Evolutionary conservation across 2,888 invertebrate species (phyloP), one percentile per base, ranked within the genome.

Genomic region (Dicyrtoma fusca): DNA sequence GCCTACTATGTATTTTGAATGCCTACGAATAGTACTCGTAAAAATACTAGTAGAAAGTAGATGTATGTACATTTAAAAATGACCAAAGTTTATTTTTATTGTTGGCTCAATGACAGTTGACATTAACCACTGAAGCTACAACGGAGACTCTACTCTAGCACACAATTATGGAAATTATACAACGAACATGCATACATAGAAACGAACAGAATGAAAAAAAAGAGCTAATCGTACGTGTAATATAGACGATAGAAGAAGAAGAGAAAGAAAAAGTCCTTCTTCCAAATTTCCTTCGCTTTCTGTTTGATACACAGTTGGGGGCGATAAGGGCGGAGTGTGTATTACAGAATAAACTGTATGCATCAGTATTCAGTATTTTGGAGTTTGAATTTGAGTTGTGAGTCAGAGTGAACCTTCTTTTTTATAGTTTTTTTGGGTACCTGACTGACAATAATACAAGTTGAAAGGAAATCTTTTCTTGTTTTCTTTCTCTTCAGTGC

Each of bases 231-330:
- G 34, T 34, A 34, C 34, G 8, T 34, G 34, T 5, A 34, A 34
- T 34, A 34, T 34, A 34, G 34, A 34, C 34, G 34, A 34, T n/a
- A 34, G 34, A 53, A 19, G 49, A 14, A 6, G 53, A 53, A 53
- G 53, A 53, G 53, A 34, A 34, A 53, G 8, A 53, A 53, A 53
- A 53, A 53, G 53, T 53, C 19, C 19, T 53, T 53, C 53, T 8
- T 53, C 53, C 53, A 53, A 53, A 53, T 53, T 53, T 53, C 21
- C 53, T 53, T 53, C 19, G 53, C 10, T 53, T 53, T 53, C 53
- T 53, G 8, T 53, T 53, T 53, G 62, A 63, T 45, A 63, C 62
- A 45, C 62, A 45, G 62, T 63, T 63, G 62, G 62, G 45, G 62
- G 62, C 23, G 62, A 34, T 34, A 53, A 63, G 62, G 62, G 62